These are phyloP conservation scores for Amblyopsis hoosieri DNA, from an alignment of 2,797 vertebrate genomes.

Conservation along the genomic window DNA sequence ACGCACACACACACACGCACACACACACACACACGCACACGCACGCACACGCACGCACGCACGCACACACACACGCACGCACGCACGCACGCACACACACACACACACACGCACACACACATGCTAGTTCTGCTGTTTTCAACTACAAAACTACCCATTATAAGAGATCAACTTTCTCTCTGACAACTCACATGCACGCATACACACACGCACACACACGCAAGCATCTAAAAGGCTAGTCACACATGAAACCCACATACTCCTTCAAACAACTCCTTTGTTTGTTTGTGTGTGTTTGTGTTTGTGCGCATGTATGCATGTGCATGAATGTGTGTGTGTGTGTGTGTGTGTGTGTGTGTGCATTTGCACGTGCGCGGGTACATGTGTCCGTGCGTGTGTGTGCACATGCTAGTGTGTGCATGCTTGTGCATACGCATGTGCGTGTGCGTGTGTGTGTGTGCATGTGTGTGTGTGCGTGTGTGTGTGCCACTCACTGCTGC, in stretches of 20 bases:
- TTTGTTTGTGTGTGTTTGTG: neutral
- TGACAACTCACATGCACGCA: neutral
- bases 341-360: neutral
- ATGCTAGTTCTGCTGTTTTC: neutral
- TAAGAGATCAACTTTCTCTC: neutral
- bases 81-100: conserved; percentile 27
- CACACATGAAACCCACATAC: conserved; percentile 62
- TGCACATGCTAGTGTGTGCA: neutral
- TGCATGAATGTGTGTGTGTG: neutral
- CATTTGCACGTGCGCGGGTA: neutral
- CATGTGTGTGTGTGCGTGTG: conserved; percentile 17
- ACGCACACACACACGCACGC: conserved; percentile 20
- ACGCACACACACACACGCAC: conserved; percentile 32
- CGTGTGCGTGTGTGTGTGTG: conserved; percentile 7
- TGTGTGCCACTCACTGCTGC: conserved; percentile 83
- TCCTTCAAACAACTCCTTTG: conserved; percentile 32
- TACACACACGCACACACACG: neutral
- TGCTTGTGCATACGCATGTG: neutral
- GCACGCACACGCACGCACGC: conserved; percentile 24
- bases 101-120: conserved; percentile 18
- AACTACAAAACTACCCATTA: conserved; percentile 8
- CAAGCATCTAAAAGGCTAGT: conserved; percentile 17
- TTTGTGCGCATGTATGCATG: no score
- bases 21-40: conserved; percentile 22
- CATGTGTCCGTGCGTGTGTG: neutral